A percentile compares a stretch with the other conserved stretches of the same genome.
These are phyloP conservation scores for Acipenser ruthenus DNA, from an alignment of 2,797 vertebrate genomes.

Conservation along the genomic window DNA sequence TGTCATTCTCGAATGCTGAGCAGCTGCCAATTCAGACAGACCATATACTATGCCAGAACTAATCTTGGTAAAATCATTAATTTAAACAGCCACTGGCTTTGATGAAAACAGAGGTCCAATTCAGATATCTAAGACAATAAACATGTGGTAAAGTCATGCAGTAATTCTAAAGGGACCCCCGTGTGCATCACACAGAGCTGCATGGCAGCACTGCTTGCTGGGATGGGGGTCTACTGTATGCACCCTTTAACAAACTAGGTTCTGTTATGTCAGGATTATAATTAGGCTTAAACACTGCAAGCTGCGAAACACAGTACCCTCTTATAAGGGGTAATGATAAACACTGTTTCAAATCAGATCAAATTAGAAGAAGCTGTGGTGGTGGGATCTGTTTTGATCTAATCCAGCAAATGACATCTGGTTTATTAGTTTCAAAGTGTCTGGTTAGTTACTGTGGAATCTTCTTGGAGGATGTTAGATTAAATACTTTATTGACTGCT, in stretches of 20 bases:
- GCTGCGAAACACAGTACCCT: slow-evolving; percentile 8
- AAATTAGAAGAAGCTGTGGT: background rate
- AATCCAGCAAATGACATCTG: slow-evolving; percentile 48
- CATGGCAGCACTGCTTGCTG: no score
- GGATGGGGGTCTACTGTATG: no score
- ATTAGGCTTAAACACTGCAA: slow-evolving; percentile 17
- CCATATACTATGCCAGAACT: background rate
- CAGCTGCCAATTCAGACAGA: slow-evolving; percentile 24
- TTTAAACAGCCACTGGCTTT: no score
- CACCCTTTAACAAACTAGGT: background rate
- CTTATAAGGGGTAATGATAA: background rate
- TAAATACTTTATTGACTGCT: slow-evolving; percentile 62
- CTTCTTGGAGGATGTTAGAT: slow-evolving; percentile 43
- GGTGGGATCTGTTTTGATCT: slow-evolving; percentile 10
- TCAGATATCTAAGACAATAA: background rate
- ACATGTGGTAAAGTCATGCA: background rate
- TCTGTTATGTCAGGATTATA: slow-evolving; percentile 14
- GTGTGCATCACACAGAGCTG: no score
- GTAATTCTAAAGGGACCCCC: no score
- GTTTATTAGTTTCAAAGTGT: slow-evolving; percentile 46
- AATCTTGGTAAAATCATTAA: background rate
- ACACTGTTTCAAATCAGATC: background rate
- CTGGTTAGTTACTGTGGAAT: slow-evolving; percentile 54
- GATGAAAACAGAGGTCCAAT: background rate
- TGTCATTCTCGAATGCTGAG: slow-evolving; percentile 36